Evolutionary conservation across 2,888 invertebrate genomes (phyloP).

Genomic region (Brenthis ino): DNA sequence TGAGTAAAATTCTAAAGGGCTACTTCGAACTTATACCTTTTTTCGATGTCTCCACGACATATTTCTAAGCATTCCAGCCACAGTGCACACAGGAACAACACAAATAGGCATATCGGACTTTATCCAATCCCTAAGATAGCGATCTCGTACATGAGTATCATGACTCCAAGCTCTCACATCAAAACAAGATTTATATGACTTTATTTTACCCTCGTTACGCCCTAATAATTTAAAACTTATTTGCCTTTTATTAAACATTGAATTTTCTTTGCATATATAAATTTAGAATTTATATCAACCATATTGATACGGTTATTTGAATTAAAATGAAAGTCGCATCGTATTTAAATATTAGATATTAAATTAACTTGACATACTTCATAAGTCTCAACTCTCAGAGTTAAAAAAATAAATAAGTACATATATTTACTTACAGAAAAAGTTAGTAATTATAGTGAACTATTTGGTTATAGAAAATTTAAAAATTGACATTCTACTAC

Average conservation of each 20-base stretch:
- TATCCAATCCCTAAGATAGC: slow-evolving; percentile 74
- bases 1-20: not conserved
- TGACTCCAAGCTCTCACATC: slow-evolving; percentile 83
- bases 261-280: slow-evolving; percentile 38
- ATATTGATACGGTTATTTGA: slow-evolving; percentile 12
- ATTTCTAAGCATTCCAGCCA: slow-evolving; percentile 53
- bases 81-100: slow-evolving; percentile 55
- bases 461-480: slow-evolving; percentile 42
- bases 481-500: slow-evolving; percentile 64
- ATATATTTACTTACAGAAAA: not conserved
- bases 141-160: slow-evolving; percentile 53
- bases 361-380: not conserved
- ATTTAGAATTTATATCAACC: slow-evolving; percentile 10
- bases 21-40: slow-evolving; percentile 48
- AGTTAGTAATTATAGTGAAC: slow-evolving; percentile 11
- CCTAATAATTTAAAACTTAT: slow-evolving; percentile 54
- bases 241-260: slow-evolving; percentile 58
- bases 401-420: not conserved
- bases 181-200: slow-evolving; percentile 76
- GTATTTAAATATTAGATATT: not conserved
- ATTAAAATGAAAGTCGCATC: not conserved
- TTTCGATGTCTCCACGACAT: slow-evolving; percentile 61
- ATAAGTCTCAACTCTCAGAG: not conserved
- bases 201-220: slow-evolving; percentile 80
- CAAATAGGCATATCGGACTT: slow-evolving; percentile 66